A percentile compares a stretch with the other conserved stretches of the same genome.
These are phyloP conservation scores for Diaphora mendica DNA, from an alignment of 2,888 invertebrate genomes.

Conservation along the genomic window DNA sequence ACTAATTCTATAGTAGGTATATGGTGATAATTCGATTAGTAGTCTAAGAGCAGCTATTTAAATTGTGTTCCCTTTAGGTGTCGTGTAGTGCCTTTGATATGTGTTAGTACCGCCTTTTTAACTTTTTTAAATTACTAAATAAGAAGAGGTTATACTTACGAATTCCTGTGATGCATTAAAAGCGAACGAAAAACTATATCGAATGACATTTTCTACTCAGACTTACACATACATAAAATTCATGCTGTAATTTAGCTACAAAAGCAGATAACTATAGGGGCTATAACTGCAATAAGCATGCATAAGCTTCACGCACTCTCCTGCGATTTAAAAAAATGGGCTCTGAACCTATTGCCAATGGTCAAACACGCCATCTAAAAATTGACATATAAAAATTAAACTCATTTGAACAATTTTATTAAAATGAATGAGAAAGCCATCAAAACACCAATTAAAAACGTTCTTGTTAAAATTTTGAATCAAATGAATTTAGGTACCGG, in stretches of 20 bases:
- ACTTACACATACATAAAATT: constrained; percentile 42
- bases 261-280: constrained; percentile 44
- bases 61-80: constrained; percentile 17
- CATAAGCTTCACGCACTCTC: constrained; percentile 53
- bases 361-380: constrained; percentile 60
- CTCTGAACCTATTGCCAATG: constrained; percentile 42
- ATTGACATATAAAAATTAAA: constrained; percentile 49
- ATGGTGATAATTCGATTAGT: constrained; percentile 6
- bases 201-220: constrained; percentile 46
- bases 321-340: constrained; percentile 43
- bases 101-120: constrained; percentile 17
- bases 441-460: background rate
- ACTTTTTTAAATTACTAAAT: background rate
- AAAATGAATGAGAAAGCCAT: constrained; percentile 3
- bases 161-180: constrained; percentile 65
- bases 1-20: constrained; percentile 11
- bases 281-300: constrained; percentile 56
- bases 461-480: constrained; percentile 19
- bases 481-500: constrained; percentile 46
- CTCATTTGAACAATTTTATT: constrained; percentile 30
- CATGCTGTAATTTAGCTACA: constrained; percentile 55
- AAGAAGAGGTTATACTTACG: constrained; percentile 55
- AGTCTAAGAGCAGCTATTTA: constrained; percentile 3
- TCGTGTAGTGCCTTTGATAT: constrained; percentile 18
- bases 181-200: constrained; percentile 54